Base-by-base conservation (phyloP, 2,797 vertebrate species). In the Halcyon smyrnensis region DNA sequence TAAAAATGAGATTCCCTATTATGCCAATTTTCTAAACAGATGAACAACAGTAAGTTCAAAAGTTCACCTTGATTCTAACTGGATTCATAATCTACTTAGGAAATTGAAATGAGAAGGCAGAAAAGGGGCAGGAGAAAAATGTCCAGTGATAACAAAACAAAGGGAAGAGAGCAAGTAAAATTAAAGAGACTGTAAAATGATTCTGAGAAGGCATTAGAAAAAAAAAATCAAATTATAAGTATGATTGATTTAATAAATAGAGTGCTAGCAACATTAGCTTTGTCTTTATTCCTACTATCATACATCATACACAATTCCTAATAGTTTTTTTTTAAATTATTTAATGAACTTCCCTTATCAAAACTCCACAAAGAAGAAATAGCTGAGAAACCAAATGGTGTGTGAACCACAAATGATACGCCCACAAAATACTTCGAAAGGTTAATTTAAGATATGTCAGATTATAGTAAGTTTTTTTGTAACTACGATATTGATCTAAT, bases 101-200 rank as follows among this genome's bases (percentile, higher is more conserved):
- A 95, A 91, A 85, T 56, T 87, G 67, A 94, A 95, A 94, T 71
- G 34, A 84, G 63, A 87, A 84, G 65, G 59, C 37, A 96, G 60
- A 89, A 92, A 77, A 68, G 27, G 41, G 71, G 62, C 62, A 85
- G 28, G 24, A 85, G 60, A 84, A 88, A 88, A 89, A 89, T 48
- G 59, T 76, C 24, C 54, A 81, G n/a, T n/a, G 83, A 62, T 87
- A 90, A 91, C 21, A 81, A 74, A 89, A 60, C 65, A 89, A 85
- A 91, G 46, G 16, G 60, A 89, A 23, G 74, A 84, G 70, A 67
- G 27, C 37, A 94, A 90, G 82, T 54, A 84, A 89, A 92, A 90
- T 89, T 83, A 87, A 88, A 95, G 39, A 67, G 67, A 77, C 34
- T 87, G 11, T 56, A 93, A 90, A 95, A 84, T 46, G 9, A 53